Percentiles rank a stretch among this genome's conserved stretches.
These are phyloP conservation scores for Megaceryle maxima DNA, from an alignment of 2,113 vertebrate genomes.

Conservation along the genomic window DNA sequence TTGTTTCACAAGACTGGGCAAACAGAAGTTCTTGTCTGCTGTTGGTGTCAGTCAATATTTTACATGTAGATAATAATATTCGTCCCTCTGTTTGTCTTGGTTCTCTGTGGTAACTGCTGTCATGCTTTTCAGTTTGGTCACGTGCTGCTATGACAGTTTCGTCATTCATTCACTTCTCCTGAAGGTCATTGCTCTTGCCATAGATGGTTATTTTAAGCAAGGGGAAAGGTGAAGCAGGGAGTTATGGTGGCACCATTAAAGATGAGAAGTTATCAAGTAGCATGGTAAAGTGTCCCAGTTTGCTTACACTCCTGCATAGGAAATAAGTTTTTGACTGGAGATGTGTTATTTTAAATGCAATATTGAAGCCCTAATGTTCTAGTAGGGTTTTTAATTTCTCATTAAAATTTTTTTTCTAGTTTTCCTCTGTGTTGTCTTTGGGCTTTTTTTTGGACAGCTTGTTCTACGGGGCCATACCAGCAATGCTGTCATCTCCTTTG, in stretches of 20 bases:
- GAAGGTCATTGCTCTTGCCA: not conserved
- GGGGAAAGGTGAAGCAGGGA: not conserved
- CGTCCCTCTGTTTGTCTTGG: not conserved
- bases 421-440: not conserved
- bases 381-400: not conserved
- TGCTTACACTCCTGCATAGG: not conserved
- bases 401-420: not conserved
- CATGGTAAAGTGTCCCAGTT: accelerated
- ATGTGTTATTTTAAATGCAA: not conserved
- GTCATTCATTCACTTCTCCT: not conserved
- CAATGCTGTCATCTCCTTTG: not conserved
- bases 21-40: conserved; percentile 7
- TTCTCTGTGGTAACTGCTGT: not conserved
- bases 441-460: not conserved
- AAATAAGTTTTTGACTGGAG: not conserved
- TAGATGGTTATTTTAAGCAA: not conserved
- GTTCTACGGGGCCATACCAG: not conserved
- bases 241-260: not conserved
- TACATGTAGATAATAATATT: not conserved
- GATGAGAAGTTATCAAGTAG: not conserved
- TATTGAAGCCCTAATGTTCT: not conserved
- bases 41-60: not conserved
- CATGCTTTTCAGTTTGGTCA: not conserved
- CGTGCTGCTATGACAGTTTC: not conserved
- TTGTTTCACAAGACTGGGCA: conserved; percentile 6